Conservation (phyloP, 2,797 vertebrate species). For the Paratrypauchen microcephalus region DNA sequence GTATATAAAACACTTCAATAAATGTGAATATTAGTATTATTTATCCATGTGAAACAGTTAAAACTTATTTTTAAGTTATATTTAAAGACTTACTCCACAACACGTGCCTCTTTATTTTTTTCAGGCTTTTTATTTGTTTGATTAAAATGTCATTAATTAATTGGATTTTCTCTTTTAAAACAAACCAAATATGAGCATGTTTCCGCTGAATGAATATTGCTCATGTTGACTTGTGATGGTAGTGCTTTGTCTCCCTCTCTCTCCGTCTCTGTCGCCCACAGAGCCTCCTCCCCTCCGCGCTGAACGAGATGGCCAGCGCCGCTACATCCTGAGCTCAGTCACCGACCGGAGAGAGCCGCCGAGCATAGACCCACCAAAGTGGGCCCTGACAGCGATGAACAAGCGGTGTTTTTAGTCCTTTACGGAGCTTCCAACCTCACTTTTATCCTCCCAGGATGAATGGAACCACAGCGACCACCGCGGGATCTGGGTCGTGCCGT, state of each 20-base stretch:
- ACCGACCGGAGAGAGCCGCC: conserved; percentile 18
- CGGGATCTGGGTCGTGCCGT: conserved; percentile 87
- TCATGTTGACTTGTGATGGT: conserved; percentile 29
- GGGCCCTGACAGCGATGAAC: conserved; percentile 41
- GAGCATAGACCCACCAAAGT: conserved; percentile 3
- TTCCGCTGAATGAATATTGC: conserved; percentile 14
- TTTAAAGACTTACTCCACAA: background rate
- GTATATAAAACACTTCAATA: too few relatives aligned
- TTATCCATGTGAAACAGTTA: background rate
- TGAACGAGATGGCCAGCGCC: conserved; percentile 43
- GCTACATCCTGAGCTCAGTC: conserved; percentile 15
- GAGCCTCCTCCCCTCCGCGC: conserved; percentile 48
- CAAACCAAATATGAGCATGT: background rate
- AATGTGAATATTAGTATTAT: background rate
- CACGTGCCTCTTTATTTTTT: background rate
- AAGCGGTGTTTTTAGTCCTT: conserved; percentile 10
- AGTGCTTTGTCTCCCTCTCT: conserved; percentile 48
- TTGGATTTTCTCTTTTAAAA: too few relatives aligned
- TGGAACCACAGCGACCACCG: conserved; percentile 72
- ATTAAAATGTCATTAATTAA: too few relatives aligned
- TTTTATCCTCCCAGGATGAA: conserved; percentile 69
- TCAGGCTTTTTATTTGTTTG: background rate
- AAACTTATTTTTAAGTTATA: background rate
- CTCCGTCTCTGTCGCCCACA: conserved; percentile 15
- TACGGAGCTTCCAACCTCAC: conserved; percentile 30